These are phyloP conservation scores for Clarias macrocephalus DNA, from an alignment of 2,113 vertebrate species.

Conservation along the genomic window DNA sequence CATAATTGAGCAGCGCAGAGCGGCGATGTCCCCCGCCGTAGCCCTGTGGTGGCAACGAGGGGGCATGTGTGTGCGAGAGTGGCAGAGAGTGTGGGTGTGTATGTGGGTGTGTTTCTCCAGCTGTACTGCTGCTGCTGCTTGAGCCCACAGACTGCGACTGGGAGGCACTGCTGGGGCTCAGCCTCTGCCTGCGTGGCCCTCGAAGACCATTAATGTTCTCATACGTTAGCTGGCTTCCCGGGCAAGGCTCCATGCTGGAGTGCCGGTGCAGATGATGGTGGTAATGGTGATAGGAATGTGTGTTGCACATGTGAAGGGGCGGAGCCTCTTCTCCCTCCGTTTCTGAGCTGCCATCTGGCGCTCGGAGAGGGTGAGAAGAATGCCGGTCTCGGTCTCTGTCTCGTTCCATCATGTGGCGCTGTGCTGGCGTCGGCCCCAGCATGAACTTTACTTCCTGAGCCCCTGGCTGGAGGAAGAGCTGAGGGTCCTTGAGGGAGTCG, in stretches of 20 bases:
- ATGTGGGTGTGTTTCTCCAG: slow-evolving; percentile 71
- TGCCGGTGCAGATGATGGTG: slow-evolving; percentile 76
- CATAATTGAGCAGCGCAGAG: slow-evolving; percentile 88
- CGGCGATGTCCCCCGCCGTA: slow-evolving; percentile 79
- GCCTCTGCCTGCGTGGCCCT: slow-evolving; percentile 72
- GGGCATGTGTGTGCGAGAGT: slow-evolving; percentile 64
- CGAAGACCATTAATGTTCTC: slow-evolving; percentile 87
- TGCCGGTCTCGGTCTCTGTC: slow-evolving; percentile 72
- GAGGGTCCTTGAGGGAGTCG: slow-evolving; percentile 80
- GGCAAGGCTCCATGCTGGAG: slow-evolving; percentile 74
- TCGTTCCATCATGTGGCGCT: slow-evolving; percentile 77
- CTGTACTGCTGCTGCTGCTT: slow-evolving; percentile 78
- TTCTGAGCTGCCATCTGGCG: slow-evolving; percentile 75
- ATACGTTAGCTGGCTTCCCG: slow-evolving; percentile 80
- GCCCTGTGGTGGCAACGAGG: slow-evolving; percentile 68
- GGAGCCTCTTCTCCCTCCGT: slow-evolving; percentile 74
- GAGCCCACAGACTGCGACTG: slow-evolving; percentile 79
- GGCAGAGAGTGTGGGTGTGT: slow-evolving; percentile 63
- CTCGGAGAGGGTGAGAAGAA: slow-evolving; percentile 65
- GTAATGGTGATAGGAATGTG: slow-evolving; percentile 75
- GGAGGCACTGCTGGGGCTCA: slow-evolving; percentile 74
- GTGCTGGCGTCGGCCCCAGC: slow-evolving; percentile 83
- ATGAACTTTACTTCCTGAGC: slow-evolving; percentile 92
- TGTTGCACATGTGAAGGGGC: slow-evolving; percentile 72
- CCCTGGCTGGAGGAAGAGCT: slow-evolving; percentile 87